Conservation (phyloP, 2,113 vertebrate genomes). For the Xenopus borealis region DNA sequence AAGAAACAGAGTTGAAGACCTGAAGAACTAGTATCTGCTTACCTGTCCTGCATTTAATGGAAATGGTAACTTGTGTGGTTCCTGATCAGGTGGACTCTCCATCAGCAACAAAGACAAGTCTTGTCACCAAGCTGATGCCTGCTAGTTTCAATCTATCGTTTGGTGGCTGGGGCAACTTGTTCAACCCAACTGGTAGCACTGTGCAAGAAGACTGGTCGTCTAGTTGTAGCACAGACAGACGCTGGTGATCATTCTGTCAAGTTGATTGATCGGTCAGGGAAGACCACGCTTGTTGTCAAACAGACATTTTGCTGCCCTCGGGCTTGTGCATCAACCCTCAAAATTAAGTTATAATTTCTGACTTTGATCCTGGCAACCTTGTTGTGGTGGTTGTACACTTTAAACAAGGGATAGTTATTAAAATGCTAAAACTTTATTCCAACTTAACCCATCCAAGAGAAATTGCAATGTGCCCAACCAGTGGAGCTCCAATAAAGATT, state of each 20-base stretch:
- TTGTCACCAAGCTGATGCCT: constrained; percentile 10
- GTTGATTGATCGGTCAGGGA: constrained; percentile 76
- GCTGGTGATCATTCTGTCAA: constrained; percentile 80
- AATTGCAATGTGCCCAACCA: constrained; percentile 69
- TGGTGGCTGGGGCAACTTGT: constrained; percentile 83
- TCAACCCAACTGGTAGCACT: constrained; percentile 81
- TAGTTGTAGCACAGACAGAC: constrained; percentile 81
- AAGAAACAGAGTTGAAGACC: constrained; percentile 68
- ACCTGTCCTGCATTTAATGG: constrained; percentile 78
- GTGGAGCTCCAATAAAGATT: constrained; percentile 70
- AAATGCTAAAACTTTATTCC: constrained; percentile 50
- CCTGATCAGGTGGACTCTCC: constrained; percentile 37
- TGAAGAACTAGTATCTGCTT: constrained; percentile 76
- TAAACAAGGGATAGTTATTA: constrained; percentile 50
- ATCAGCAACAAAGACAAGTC: constrained; percentile 18
- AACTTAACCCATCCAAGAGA: constrained; percentile 70
- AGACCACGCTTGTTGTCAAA: constrained; percentile 59
- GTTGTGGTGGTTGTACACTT: constrained; percentile 71
- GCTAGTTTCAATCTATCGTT: constrained; percentile 58
- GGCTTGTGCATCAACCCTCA: constrained; percentile 69
- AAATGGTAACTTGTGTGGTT: constrained; percentile 59
- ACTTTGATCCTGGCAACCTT: constrained; percentile 70
- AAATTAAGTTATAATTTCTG: constrained; percentile 72
- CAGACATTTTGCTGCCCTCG: constrained; percentile 82
- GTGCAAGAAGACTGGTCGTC: constrained; percentile 60